Conservation (phyloP, 2,113 vertebrate genomes). For the Pelodiscus sinensis region DNA sequence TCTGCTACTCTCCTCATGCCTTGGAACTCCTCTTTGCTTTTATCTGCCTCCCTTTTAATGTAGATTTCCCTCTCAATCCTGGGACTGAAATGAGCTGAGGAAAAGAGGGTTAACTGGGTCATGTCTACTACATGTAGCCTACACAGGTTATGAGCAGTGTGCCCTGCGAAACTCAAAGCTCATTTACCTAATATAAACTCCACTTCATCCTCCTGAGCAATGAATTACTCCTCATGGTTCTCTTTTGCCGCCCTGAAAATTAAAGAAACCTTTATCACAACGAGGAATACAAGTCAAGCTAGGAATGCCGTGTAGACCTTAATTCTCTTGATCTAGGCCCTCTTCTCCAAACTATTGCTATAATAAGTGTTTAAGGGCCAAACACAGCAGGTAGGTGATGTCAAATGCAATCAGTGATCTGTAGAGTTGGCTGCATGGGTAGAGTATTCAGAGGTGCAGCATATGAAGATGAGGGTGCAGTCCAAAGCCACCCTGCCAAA, state of each 20-base stretch:
- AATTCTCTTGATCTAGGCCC: neutral
- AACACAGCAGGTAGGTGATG: neutral
- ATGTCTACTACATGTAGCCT: neutral
- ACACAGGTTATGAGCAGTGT: neutral
- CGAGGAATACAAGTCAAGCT: neutral
- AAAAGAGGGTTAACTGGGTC: neutral
- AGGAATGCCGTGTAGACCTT: neutral
- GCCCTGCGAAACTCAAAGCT: neutral
- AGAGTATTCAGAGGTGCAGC: neutral
- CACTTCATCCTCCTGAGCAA: neutral
- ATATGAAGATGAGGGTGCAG: neutral
- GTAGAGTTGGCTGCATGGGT: neutral
- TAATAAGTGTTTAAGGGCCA: neutral
- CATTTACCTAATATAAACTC: neutral
- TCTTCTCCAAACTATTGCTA: neutral
- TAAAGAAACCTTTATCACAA: neutral
- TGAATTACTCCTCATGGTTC: neutral
- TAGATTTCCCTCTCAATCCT: neutral
- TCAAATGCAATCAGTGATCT: neutral
- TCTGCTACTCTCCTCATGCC: neutral
- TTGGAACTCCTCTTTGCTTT: neutral
- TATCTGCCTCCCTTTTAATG: neutral
- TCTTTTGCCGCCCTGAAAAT: neutral
- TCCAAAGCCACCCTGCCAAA: neutral
- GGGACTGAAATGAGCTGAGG: neutral